Evolutionary conservation across 2,113 vertebrate genomes (phyloP).

Genomic region (Circaetus gallicus): DNA sequence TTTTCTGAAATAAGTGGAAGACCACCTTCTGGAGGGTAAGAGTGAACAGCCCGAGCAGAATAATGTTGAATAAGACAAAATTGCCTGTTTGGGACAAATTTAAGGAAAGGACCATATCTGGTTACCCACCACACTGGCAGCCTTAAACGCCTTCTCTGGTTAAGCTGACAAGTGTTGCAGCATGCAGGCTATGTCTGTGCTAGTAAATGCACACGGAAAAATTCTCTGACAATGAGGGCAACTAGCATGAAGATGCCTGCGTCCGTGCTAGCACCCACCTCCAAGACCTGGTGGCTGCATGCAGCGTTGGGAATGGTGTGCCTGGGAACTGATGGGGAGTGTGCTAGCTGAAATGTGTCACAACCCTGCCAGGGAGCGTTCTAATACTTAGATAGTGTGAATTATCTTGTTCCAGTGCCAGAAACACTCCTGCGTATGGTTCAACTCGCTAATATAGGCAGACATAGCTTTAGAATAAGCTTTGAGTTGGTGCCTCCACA

Average conservation of each 20-base stretch:
- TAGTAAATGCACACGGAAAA: rapidly evolving
- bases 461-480: not conserved
- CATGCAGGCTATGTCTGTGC: not conserved
- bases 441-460: not conserved
- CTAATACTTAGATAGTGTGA: not conserved
- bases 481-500: not conserved
- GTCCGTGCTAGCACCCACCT: too few relatives aligned
- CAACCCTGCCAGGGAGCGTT: not conserved
- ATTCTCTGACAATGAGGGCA: not conserved
- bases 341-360: not conserved
- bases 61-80: not conserved
- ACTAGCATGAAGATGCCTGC: not conserved
- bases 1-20: not conserved
- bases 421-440: not conserved
- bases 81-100: not conserved
- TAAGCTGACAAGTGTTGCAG: not conserved
- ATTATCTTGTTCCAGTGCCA: not conserved
- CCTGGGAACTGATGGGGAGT: not conserved
- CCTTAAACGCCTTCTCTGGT: not conserved
- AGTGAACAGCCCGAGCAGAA: not conserved
- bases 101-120: not conserved
- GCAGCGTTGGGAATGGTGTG: not conserved
- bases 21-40: not conserved
- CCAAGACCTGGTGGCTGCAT: not conserved
- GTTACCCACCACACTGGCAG: not conserved